Percentiles rank a stretch among this genome's conserved stretches.
Evolutionary conservation across 2,888 invertebrate genomes (phyloP).

Genomic region (Acrobasis suavella): DNA sequence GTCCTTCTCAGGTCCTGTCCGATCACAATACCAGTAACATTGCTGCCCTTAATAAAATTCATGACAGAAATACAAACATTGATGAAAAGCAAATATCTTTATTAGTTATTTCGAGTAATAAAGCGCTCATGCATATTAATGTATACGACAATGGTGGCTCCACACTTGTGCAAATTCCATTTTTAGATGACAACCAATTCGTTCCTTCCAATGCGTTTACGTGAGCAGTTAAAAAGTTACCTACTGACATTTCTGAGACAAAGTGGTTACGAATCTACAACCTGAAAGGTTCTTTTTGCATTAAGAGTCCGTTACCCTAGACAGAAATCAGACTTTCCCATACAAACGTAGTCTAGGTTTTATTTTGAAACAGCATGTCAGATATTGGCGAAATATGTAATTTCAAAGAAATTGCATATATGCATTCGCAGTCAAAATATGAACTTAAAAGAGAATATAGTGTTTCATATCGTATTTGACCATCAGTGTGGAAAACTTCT

Average conservation of each 20-base stretch:
- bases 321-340: no score
- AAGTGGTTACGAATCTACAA: background rate
- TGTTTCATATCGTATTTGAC: no score
- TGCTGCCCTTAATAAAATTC: background rate
- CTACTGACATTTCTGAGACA: background rate
- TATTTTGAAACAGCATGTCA: no score
- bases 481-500: no score
- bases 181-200: background rate
- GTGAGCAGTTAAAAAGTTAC: background rate
- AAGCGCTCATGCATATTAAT: background rate
- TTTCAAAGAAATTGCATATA: no score
- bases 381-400: no score
- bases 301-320: no score
- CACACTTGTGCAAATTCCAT: conserved; percentile 1
- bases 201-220: background rate
- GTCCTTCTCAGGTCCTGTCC: no score
- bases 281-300: background rate
- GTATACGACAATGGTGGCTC: background rate
- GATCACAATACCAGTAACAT: background rate
- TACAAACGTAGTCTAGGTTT: no score
- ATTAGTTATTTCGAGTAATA: background rate
- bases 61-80: background rate
- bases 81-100: background rate
- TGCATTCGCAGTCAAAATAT: no score
- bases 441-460: no score